A percentile compares a stretch with the other conserved stretches of the same genome.
Conservation (phyloP, 1,140 invertebrate species). For the Propsilocerus akamusi region DNA sequence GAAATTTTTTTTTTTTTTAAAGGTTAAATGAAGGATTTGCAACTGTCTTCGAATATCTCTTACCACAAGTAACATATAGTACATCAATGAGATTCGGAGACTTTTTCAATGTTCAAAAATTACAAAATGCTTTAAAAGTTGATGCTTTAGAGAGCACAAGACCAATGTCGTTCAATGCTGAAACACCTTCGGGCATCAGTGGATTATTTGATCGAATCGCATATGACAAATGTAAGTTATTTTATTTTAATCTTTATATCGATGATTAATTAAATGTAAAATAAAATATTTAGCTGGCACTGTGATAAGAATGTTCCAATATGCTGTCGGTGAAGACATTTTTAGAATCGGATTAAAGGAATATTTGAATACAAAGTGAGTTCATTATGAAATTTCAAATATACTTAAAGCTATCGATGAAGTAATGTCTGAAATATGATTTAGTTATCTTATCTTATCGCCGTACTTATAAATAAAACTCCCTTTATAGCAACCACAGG, state of each 20-base stretch:
- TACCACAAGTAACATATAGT: slow-evolving; percentile 26
- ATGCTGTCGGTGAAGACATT: slow-evolving; percentile 37
- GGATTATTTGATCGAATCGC: slow-evolving; percentile 63
- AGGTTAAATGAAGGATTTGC: slow-evolving; percentile 53
- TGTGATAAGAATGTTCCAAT: slow-evolving; percentile 53
- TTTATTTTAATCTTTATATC: too few species aligned
- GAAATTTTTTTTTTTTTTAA: background rate
- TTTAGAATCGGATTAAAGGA: slow-evolving; percentile 37
- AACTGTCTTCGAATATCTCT: slow-evolving; percentile 29
- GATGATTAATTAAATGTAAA: too few species aligned
- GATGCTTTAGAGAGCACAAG: slow-evolving; percentile 45
- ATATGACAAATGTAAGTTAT: slow-evolving; percentile 49
- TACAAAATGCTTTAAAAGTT: slow-evolving; percentile 35
- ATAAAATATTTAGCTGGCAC: too few species aligned
- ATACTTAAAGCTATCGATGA: too few species aligned
- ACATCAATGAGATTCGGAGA: slow-evolving; percentile 53
- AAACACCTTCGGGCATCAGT: slow-evolving; percentile 48
- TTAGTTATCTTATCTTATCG: too few species aligned
- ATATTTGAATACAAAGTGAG: slow-evolving; percentile 34
- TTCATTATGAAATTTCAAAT: slow-evolving; percentile 6
- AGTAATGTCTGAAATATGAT: too few species aligned
- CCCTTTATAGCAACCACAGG: slow-evolving; percentile 19
- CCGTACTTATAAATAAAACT: slow-evolving; percentile 9
- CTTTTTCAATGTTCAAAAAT: slow-evolving; percentile 47
- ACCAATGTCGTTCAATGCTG: slow-evolving; percentile 50